Percentiles rank a stretch among this genome's conserved stretches.
phyloP scores from a whole-genome alignment of 2,113 vertebrate species.

The Phalacrocorax aristotelis region DNA sequence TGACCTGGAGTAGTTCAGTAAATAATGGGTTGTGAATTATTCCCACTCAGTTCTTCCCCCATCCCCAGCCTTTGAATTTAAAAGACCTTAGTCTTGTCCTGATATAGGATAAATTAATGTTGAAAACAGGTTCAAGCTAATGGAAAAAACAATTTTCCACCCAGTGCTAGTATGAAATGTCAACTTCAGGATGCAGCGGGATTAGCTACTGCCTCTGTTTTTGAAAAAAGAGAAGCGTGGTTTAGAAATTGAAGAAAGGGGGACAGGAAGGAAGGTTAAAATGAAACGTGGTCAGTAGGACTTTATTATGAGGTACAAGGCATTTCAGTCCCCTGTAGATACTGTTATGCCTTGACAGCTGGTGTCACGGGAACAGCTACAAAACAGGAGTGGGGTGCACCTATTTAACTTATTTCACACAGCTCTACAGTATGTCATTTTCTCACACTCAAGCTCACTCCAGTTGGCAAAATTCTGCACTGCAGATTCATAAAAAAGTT shows the following conservation, averaged over 20 bases:
- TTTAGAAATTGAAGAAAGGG: background rate
- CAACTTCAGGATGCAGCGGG: background rate
- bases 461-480: slow-evolving; percentile 69
- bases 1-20: background rate
- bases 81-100: background rate
- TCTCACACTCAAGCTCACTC: slow-evolving; percentile 4
- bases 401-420: background rate
- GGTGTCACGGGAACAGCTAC: background rate
- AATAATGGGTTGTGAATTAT: background rate
- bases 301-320: background rate
- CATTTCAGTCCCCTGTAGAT: background rate
- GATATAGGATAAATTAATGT: background rate
- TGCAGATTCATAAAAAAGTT: slow-evolving; percentile 73
- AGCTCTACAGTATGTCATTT: background rate
- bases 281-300: background rate
- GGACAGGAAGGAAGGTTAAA: background rate
- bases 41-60: background rate
- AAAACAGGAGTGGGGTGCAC: background rate
- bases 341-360: background rate
- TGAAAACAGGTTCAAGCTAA: background rate
- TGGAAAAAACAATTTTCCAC: background rate
- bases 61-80: background rate
- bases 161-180: background rate
- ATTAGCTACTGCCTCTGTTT: background rate
- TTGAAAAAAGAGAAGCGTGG: background rate